A percentile compares a stretch with the other conserved stretches of the same genome.
These are phyloP conservation scores for Prenolepis imparis DNA, from an alignment of 2,888 invertebrate genomes.

Conservation along the genomic window DNA sequence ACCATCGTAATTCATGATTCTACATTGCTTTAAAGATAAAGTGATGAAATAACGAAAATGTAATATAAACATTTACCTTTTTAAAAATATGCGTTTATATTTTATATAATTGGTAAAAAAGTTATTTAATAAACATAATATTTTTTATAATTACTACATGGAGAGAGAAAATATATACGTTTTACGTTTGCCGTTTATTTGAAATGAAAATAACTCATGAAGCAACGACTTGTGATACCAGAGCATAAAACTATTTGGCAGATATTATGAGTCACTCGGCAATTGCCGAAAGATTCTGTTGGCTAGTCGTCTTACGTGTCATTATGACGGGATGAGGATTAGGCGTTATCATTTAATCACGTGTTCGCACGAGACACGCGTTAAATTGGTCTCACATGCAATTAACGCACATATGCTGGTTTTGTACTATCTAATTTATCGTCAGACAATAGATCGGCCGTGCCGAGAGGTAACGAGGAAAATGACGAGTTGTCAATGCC, in stretches of 20 bases:
- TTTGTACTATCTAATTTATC: slow-evolving; percentile 37
- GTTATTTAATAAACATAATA: neutral
- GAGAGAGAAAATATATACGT: too few relatives aligned
- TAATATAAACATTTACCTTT: slow-evolving; percentile 1
- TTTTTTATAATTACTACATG: neutral
- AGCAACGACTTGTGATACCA: neutral
- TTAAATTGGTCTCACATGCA: slow-evolving; percentile 33
- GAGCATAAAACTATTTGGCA: neutral
- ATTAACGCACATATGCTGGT: slow-evolving; percentile 20
- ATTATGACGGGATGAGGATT: neutral
- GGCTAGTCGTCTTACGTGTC: neutral
- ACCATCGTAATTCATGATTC: slow-evolving; percentile 2
- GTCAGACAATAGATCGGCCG: slow-evolving; percentile 24
- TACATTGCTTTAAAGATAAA: slow-evolving; percentile 6
- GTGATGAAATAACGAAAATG: slow-evolving; percentile 4
- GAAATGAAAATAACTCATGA: slow-evolving; percentile 1
- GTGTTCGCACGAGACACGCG: slow-evolving; percentile 20
- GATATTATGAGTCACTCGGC: neutral
- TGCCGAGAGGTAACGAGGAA: slow-evolving; percentile 27
- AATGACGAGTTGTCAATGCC: slow-evolving; percentile 14
- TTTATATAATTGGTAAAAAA: neutral
- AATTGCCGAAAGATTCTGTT: slow-evolving; percentile 24
- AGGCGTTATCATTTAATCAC: slow-evolving; percentile 17
- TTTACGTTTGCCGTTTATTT: neutral
- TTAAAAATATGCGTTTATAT: neutral